phyloP scores from a whole-genome alignment of 2,888 invertebrate genomes.

The Pelosia muscerda region DNA sequence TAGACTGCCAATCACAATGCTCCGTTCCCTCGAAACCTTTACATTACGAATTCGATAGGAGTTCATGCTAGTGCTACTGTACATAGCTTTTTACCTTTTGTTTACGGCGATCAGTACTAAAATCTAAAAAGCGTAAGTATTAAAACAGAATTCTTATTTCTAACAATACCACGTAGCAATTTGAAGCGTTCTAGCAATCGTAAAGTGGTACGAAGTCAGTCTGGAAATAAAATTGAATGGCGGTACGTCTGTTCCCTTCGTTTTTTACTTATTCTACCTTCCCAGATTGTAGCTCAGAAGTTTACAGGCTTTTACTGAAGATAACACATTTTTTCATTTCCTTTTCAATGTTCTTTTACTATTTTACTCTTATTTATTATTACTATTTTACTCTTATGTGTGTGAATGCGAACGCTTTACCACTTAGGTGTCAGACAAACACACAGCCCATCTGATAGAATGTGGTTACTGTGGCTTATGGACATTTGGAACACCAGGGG shows the following conservation, averaged over 20 bases:
- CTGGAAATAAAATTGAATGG: slow-evolving; percentile 50
- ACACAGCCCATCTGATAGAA: too few species aligned
- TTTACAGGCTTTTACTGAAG: slow-evolving; percentile 27
- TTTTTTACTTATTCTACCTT: slow-evolving; percentile 30
- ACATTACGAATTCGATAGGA: too few species aligned
- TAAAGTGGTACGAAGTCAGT: slow-evolving; percentile 40
- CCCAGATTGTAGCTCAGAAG: slow-evolving; percentile 36
- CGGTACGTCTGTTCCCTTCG: slow-evolving; percentile 31
- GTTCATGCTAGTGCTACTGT: too few species aligned
- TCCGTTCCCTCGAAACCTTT: too few species aligned
- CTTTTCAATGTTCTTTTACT: neutral
- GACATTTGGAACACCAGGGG: too few species aligned
- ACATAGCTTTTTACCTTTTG: too few species aligned
- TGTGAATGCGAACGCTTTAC: too few species aligned
- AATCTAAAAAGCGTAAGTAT: slow-evolving; percentile 5
- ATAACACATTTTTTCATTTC: slow-evolving; percentile 4
- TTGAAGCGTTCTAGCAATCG: slow-evolving; percentile 36
- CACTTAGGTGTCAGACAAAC: too few species aligned
- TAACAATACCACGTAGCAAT: slow-evolving; percentile 17
- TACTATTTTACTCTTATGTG: too few species aligned
- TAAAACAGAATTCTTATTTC: neutral
- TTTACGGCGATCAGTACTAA: too few species aligned
- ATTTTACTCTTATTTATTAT: neutral
- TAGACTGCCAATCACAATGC: too few species aligned
- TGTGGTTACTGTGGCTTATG: too few species aligned